phyloP scores from a whole-genome alignment of 1,140 invertebrate species.

The Polypedilum vanderplanki region DNA sequence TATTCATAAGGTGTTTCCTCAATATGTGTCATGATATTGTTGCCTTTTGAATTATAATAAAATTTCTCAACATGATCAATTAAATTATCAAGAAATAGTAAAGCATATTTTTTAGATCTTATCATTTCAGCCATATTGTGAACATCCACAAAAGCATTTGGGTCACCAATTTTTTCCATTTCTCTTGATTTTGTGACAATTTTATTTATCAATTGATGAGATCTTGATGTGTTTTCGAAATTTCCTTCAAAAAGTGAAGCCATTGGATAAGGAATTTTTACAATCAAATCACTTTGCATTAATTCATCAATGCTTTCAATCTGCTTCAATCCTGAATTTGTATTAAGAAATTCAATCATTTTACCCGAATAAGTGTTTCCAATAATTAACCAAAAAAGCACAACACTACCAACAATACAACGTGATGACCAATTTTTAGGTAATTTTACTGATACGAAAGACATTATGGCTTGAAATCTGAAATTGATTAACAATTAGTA shows the following conservation, averaged over 20 bases:
- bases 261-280: not conserved
- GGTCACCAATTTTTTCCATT: not conserved
- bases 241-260: not conserved
- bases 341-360: not conserved
- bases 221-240: not conserved
- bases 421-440: slow-evolving; percentile 4
- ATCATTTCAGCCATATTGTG: not conserved
- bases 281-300: not conserved
- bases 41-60: not conserved
- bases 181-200: not conserved
- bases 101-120: not conserved
- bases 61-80: not conserved
- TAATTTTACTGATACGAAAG: not conserved
- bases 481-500: not conserved
- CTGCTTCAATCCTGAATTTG: not conserved
- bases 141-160: not conserved
- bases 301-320: not conserved
- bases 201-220: not conserved
- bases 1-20: not conserved
- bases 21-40: not conserved
- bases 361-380: not conserved
- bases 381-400: not conserved
- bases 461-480: not conserved
- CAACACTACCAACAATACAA: not conserved
- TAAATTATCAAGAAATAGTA: not conserved